Evolutionary conservation across 1,140 invertebrate species (phyloP), one percentile per base, ranked within the genome.

Genomic region (Plodia interpunctella): DNA sequence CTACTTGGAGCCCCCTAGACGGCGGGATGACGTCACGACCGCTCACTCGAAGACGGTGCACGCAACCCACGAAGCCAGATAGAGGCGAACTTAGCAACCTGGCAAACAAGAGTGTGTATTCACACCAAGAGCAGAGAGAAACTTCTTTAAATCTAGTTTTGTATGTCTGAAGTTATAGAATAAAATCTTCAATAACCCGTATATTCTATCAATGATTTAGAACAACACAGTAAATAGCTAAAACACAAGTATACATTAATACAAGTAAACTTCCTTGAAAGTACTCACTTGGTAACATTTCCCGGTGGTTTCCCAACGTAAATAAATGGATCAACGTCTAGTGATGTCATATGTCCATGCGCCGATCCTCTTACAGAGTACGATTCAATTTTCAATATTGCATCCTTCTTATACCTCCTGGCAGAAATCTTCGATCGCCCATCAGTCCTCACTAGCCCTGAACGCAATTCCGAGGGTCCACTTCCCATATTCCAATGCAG

Each of bases 1-100:
- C 68, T 53, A 87, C 58, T 8, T 65, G 61, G 19, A 84, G 59
- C 0, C 78, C 86, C 13, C 75, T 66, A 0, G 80, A 65, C 0
- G 86, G 83, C 20, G 86, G 86, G 25, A 88, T 87, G 53, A 88
- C 63, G 65, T 88, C 86, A 32, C 77, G 74, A 0, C 83, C 86
- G 58, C 80, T 86, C 30, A 88, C 77, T 18, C 83, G 77, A 53
- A 88, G 64, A 2, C 83, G 71, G 51, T 88, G 83, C n/a, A 88
- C 72, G 59, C 86, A 88, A 28, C 86, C 86, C 21, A 88, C 80
- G 65, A 88, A 88, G 13, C 85, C 85, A 10, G 63, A 54, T 11
- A 83, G 59, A 3, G 57, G 28, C 32, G 72, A 70, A 9, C 74
- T 76, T 0, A 77, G 75, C 62, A 83, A 78, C 68, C 84, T 86